Evolutionary conservation across 2,888 invertebrate genomes (phyloP), one percentile per base, ranked within the genome.

Genomic region (Nysson spinosus): DNA sequence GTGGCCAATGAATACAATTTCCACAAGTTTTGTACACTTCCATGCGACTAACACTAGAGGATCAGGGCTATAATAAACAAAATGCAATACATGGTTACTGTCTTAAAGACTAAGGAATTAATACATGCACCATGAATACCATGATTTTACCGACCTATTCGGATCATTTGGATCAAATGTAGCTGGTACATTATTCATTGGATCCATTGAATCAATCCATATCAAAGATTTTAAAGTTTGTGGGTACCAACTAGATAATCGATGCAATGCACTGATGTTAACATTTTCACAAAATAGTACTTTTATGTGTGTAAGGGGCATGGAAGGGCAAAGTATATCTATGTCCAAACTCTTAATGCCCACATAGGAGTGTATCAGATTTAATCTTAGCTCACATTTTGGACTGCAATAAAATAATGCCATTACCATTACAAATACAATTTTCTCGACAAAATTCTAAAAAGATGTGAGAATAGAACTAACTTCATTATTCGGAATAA

Each of bases 231-330:
- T 88, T 20, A 93, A 85, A 3, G 89, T 90, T 17, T 87, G 83
- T 17, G 85, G 78, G 79, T 90, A 91, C 87, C 88, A 89, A 32
- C 81, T 82, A 4, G 90, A 89, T 62, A 93, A 85, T 64, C 85
- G 84, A 78, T 90, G 88, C 40, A 93, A 85, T 26, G 91, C 89
- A 34, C 88, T 85, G 60, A 89, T 81, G 78, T 91, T 92, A 46
- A 92, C 87, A 50, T 75, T 73, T 85, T 92, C 92, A 85, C 94
- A 94, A 87, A 94, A 94, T 73, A 94, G 90, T 52, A 92, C 92
- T 80, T 93, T 91, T 46, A 94, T 89, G 84, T 93, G 93, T 16
- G 92, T 91, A 16, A 94, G 88, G 12, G 94, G 94, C 93, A 94
- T 93, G 55, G 90, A 89, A 37, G 90, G 90, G 71, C 90, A 90